Base-by-base conservation (phyloP, 2,113 vertebrate species). In the Brachypodius melanocephalos region DNA sequence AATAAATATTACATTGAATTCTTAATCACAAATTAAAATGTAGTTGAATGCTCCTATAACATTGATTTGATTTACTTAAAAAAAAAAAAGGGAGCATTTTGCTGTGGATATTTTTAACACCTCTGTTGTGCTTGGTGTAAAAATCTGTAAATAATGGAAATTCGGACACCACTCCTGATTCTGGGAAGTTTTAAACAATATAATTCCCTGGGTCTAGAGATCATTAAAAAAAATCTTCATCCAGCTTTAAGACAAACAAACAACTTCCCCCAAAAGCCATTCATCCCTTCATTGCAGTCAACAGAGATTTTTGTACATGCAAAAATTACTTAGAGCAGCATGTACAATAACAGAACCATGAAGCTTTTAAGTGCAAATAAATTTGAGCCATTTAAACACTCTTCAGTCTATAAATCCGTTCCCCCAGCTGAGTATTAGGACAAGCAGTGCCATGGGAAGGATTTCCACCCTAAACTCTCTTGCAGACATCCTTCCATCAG, bases 351-450 rank as follows among this genome's bases (percentile, higher is more conserved):
- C 36, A 90, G 38, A 61, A 66, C 54, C 6, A 16, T 5, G 6
- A 45, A 12, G 2, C 3, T 61, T 89, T 77, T 13, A 45, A 31
- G 10, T 24, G 8, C 40, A 90, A 88, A 82, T 40, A 45, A 61
- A 79, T 34, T 12, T 8, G 4, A 65, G 42, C 34, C 6, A 5
- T 57, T 79, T 9, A 2, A 57, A 17, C 32, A 38, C 10, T n/a
- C 26, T 19, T 32, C 28, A 59, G 5, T 34, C 14, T 26, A 19
- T 42, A 72, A 90, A 68, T 29, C 28, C 36, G 57, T 32, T 18
- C 17, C 13, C 14, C 28, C 73, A 55, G 0, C 4, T 19, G 43
- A 59, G 11, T 0, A 0, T 48, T 10, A 21, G 0, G 1, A 48
- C 1, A 2, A 76, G 10, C 28, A 79, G 17, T 19, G 17, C 7